Evolutionary conservation across 2,797 vertebrate genomes (phyloP), one percentile per base, ranked within the genome.

Genomic region (Dendrocincla fuliginosa): DNA sequence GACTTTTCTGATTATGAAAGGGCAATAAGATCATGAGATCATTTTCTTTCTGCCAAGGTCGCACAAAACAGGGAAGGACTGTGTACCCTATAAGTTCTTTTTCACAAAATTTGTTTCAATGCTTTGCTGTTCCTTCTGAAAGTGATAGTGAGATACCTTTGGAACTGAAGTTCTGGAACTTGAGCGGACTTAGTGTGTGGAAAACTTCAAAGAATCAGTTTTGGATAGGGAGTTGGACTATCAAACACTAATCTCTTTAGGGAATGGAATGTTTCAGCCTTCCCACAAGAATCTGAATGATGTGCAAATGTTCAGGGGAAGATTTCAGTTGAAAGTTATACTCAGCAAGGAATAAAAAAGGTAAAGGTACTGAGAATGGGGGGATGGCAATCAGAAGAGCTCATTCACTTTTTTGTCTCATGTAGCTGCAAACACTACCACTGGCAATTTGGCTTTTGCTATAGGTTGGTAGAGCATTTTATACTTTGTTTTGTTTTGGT

Each of bases 141-240:
- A 93, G 17, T 37, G 37, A 37, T 52, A 76, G 32, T 57, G 57
- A 74, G 49, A 71, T 64, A 59, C 5, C 2, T 64, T 90, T 70
- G 61, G 69, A 86, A 70, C 53, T 78, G 70, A 89, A 92, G 71
- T 69, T 89, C 79, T 88, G 70, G 74, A 95, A 82, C 33, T 33
- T 49, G 63, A 89, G 75, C 77, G 56, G 60, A 89, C 59, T 84
- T 87, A 28, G 37, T 77, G 37, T 73, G 76, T 37, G 18, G 37
- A 74, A 91, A 94, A 93, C 60, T 87, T 89, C 44, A 84, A 89
- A 86, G 47, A 59, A 69, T 49, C 50, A 56, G 28, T 76, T 94
- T 61, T 76, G 74, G n/a, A 44, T 67, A 56, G 74, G 67, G 76
- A 95, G 28, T 42, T 90, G 61, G 52, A 82, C 77, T 94, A 70